Conservation (phyloP, 2,797 vertebrate genomes). For the Pseudomugil gertrudae region DNA sequence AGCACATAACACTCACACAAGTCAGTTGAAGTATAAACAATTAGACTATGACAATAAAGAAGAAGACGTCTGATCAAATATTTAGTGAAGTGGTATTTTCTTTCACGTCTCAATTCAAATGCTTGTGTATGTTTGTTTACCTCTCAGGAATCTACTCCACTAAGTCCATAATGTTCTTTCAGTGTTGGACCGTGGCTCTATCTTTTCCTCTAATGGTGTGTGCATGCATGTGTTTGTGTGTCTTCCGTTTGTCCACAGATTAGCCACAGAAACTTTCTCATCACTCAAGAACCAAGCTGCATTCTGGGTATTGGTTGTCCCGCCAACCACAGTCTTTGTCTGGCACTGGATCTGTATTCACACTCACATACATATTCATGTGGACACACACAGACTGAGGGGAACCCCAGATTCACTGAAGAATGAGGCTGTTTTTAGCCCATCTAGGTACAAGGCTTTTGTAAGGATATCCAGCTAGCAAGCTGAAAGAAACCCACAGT, state of each 20-base stretch:
- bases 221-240: constrained; percentile 70
- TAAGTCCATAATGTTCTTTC: constrained; percentile 73
- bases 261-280: constrained; percentile 83
- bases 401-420: constrained; percentile 71
- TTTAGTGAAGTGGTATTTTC: constrained; percentile 60
- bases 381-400: constrained; percentile 61
- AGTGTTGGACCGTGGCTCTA: constrained; percentile 56
- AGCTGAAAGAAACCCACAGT: constrained; percentile 62
- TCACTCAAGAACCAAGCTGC: constrained; percentile 75
- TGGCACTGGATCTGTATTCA: constrained; percentile 80
- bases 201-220: constrained; percentile 67
- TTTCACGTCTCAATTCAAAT: constrained; percentile 61
- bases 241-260: constrained; percentile 81
- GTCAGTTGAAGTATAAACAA: not conserved
- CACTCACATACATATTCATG: constrained; percentile 46
- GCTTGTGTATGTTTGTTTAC: constrained; percentile 73
- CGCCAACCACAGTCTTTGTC: constrained; percentile 81
- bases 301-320: constrained; percentile 83
- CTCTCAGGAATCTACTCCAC: constrained; percentile 79
- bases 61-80: constrained; percentile 45
- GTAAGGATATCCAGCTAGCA: constrained; percentile 59
- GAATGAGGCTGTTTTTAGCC: constrained; percentile 77
- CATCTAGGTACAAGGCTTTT: constrained; percentile 71
- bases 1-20: not conserved
- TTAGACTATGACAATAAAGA: constrained; percentile 33